phyloP scores from a whole-genome alignment of 1,140 invertebrate genomes.

The Chlorops oryzae region DNA sequence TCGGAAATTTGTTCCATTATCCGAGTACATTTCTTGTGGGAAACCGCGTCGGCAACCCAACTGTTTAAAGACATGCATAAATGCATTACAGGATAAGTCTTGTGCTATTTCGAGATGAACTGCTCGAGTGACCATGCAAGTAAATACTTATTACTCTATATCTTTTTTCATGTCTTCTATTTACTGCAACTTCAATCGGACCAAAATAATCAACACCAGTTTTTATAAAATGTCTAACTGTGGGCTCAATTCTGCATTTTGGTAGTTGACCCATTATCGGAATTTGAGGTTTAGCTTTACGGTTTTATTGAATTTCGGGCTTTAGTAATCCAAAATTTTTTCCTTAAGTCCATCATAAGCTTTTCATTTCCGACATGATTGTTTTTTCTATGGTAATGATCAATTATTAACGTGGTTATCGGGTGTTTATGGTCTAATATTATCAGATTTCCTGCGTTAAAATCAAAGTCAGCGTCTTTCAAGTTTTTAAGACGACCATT shows the following conservation, averaged over 20 bases:
- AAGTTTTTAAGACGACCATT: constrained; percentile 7
- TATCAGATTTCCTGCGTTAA: constrained; percentile 8
- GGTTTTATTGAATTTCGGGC: constrained; percentile 14
- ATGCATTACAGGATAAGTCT: constrained; percentile 38
- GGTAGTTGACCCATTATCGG: constrained; percentile 22
- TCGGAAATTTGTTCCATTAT: constrained; percentile 46
- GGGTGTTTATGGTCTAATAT: constrained; percentile 4
- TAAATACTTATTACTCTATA: constrained; percentile 47
- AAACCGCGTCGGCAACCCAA: constrained; percentile 43
- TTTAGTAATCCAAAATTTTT: constrained; percentile 22
- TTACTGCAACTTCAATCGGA: constrained; percentile 29
- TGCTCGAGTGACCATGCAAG: constrained; percentile 39
- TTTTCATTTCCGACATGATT: constrained; percentile 20
- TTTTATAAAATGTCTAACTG: constrained; percentile 22
- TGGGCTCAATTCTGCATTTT: constrained; percentile 18
- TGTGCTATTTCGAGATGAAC: constrained; percentile 47
- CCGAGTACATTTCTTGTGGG: constrained; percentile 31
- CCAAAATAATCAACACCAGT: constrained; percentile 26
- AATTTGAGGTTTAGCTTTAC: constrained; percentile 8
- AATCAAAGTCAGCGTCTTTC: neutral
- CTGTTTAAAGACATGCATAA: constrained; percentile 39
- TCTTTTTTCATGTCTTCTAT: constrained; percentile 32
- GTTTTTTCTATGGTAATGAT: constrained; percentile 14
- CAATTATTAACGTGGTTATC: constrained; percentile 7
- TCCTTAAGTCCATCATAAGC: constrained; percentile 24